Evolutionary conservation across 2,797 vertebrate species (phyloP).

Genomic region (Pelobates cultripes): DNA sequence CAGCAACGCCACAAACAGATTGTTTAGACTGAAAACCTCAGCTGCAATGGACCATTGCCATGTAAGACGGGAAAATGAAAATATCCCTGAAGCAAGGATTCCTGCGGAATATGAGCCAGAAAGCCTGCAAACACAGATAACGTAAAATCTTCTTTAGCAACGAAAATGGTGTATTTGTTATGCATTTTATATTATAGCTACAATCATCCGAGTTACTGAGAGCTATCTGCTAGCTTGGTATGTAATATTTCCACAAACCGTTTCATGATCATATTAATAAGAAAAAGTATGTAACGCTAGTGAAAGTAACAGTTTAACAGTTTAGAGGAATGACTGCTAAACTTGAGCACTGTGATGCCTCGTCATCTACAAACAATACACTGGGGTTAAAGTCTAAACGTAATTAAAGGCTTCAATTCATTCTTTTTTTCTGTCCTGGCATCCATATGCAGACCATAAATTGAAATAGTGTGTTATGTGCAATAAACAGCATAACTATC

Average conservation of each 20-base stretch:
- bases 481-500: too few relatives aligned
- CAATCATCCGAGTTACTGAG: slow-evolving; percentile 61
- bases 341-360: too few relatives aligned
- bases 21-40: slow-evolving; percentile 98
- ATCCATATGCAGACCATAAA: too few relatives aligned
- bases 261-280: slow-evolving; percentile 61
- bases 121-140: slow-evolving; percentile 86
- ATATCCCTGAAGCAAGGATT: slow-evolving; percentile 89
- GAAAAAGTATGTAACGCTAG: background rate
- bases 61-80: slow-evolving; percentile 90
- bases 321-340: too few relatives aligned
- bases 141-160: slow-evolving; percentile 78
- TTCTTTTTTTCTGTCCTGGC: too few relatives aligned
- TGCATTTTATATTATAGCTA: slow-evolving; percentile 64
- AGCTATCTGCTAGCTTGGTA: slow-evolving; percentile 59
- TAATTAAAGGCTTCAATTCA: too few relatives aligned
- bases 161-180: slow-evolving; percentile 68
- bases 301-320: too few relatives aligned
- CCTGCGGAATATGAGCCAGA: slow-evolving; percentile 86
- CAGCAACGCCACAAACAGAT: slow-evolving; percentile 91
- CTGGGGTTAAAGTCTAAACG: too few relatives aligned
- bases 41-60: slow-evolving; percentile 96
- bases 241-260: slow-evolving; percentile 61
- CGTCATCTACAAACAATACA: too few relatives aligned
- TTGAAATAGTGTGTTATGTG: too few relatives aligned